Conservation (phyloP, 2,113 vertebrate species). For the Neolamprologus sp. region DNA sequence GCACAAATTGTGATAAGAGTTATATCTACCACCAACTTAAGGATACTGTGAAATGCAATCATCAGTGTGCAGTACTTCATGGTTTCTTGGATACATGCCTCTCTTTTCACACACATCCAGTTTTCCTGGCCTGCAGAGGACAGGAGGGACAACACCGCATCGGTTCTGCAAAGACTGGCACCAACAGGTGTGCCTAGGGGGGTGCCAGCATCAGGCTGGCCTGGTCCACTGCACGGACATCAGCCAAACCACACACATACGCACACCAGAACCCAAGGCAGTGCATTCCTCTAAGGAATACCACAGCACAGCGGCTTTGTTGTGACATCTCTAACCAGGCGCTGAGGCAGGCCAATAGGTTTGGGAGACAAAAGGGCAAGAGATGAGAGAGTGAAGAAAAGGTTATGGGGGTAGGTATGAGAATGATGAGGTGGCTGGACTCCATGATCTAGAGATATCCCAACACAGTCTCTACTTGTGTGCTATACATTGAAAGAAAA, state of each 20-base stretch:
- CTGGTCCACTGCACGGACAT: neutral
- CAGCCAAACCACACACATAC: neutral
- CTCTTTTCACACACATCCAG: neutral
- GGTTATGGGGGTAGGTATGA: neutral
- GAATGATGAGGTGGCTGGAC: neutral
- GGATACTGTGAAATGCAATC: neutral
- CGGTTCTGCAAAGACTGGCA: conserved; percentile 40
- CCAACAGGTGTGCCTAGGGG: conserved; percentile 50
- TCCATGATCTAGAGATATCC: neutral
- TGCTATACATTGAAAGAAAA: neutral
- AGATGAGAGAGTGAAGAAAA: neutral
- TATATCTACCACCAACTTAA: neutral
- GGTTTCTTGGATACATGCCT: neutral
- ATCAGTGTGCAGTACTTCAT: neutral
- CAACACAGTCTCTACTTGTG: neutral
- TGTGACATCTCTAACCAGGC: conserved; percentile 31
- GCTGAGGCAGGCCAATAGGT: neutral
- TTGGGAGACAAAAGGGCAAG: neutral
- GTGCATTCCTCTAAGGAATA: conserved; percentile 28
- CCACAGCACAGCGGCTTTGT: conserved; percentile 4
- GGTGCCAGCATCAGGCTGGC: neutral
- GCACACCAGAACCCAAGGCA: neutral
- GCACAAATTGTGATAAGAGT: neutral
- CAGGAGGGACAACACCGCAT: neutral
- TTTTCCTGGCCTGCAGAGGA: neutral